Conservation (phyloP, 2,113 vertebrate species). For the Brachirus orientalis region DNA sequence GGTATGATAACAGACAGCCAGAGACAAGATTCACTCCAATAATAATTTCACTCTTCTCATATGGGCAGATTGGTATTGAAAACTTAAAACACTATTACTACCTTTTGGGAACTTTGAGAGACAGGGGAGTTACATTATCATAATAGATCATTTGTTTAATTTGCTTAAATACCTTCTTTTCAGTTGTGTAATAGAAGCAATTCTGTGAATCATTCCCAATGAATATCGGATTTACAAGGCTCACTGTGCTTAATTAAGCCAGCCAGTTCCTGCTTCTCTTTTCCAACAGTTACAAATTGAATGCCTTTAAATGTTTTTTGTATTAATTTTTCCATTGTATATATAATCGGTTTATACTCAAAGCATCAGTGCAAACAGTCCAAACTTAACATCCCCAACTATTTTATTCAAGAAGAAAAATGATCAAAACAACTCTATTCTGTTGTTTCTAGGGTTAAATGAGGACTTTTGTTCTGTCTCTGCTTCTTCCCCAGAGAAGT, state of each 20-base stretch:
- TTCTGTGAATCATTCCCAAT: slow-evolving; percentile 53
- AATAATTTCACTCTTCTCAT: slow-evolving; percentile 70
- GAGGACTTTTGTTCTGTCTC: slow-evolving; percentile 46
- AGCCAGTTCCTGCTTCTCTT: slow-evolving; percentile 34
- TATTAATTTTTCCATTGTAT: slow-evolving; percentile 24
- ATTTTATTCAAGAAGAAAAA: slow-evolving; percentile 27
- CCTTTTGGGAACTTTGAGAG: slow-evolving; percentile 61
- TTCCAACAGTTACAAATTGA: slow-evolving; percentile 45
- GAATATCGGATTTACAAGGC: slow-evolving; percentile 65
- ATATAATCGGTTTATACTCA: slow-evolving; percentile 23
- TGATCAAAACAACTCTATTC: neutral
- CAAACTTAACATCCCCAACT: neutral
- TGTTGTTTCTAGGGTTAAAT: slow-evolving; percentile 55
- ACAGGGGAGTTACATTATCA: slow-evolving; percentile 64
- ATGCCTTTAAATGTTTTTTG: slow-evolving; percentile 34
- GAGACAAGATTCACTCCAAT: slow-evolving; percentile 68
- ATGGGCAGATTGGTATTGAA: slow-evolving; percentile 62
- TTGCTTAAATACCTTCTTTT: slow-evolving; percentile 62
- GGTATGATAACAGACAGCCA: slow-evolving; percentile 75
- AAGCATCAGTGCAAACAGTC: slow-evolving; percentile 2
- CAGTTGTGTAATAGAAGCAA: slow-evolving; percentile 49
- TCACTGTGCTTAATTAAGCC: slow-evolving; percentile 65
- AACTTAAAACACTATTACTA: slow-evolving; percentile 62
- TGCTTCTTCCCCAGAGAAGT: slow-evolving; percentile 45
- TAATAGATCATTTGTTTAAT: slow-evolving; percentile 72